Base-by-base conservation (phyloP, 2,888 invertebrate genomes). In the Agrilus cyanescens region DNA sequence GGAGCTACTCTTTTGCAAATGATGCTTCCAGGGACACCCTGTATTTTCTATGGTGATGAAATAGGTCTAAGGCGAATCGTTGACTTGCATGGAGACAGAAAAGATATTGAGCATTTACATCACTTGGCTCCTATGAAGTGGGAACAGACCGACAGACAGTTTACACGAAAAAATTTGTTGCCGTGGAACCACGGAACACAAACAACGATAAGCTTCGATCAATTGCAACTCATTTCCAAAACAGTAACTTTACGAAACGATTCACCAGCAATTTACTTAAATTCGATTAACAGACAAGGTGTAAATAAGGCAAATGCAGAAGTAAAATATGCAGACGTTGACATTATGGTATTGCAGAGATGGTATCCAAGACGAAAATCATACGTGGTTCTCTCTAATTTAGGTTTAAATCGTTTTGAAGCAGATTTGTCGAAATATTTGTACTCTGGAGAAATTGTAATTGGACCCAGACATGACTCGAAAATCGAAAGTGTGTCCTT, bases 31-130 rank as follows among this genome's bases (percentile, higher is more conserved):
- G 95, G 85, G 4, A 87, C 90, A 1, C 78, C 89, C 1, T 85
- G 80, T 52, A 78, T 91, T 53, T 89, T 91, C 66, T 94, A 94
- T 63, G 93, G 93, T 0, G 91, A 94, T 63, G 93, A 94, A 72
- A 79, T 93, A 47, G 83, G 82, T 2, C 67, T 88, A 50, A 70
- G 72, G 37, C 76, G 80, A 50, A 59, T 74, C 2, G 58, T 69
- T 33, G 75, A 76, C 53, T 66, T 73, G 4, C 70, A 76, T 50
- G 69, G 69, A 41, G 78, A 80, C 55, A 71, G 73, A 44, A 69
- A 70, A 47, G 75, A 76, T 54, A 69, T 75, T 31, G 70, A 72
- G 51, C 75, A 80, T 57, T 62, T 82, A 12, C 78, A 81, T 52
- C 82, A 85, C 58, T 65, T 85, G 39, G 71, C 76, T 0, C 76